These are phyloP conservation scores for Melospiza melodia DNA, from an alignment of 2,113 vertebrate genomes.

Conservation along the genomic window DNA sequence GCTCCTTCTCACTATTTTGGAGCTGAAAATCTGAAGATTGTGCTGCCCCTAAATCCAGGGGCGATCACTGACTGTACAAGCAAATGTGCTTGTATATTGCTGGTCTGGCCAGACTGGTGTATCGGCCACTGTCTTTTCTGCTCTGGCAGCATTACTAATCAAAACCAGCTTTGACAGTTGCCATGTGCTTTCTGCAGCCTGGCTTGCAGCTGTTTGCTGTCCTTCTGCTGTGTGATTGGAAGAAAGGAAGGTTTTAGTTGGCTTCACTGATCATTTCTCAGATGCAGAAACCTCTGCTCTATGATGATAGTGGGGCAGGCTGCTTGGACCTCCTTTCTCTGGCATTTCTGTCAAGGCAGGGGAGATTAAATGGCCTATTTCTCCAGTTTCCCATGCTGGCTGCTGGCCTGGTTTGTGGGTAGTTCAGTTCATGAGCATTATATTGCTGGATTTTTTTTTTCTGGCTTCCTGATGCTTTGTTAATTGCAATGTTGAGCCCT, in stretches of 20 bases:
- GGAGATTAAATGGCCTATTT: slow-evolving; percentile 1
- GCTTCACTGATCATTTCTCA: neutral
- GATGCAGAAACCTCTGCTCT: neutral
- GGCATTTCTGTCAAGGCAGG: neutral
- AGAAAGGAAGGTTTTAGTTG: neutral
- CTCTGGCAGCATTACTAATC: slow-evolving; percentile 16
- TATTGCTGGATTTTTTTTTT: neutral
- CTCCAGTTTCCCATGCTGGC: slow-evolving; percentile 36
- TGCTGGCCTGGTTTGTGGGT: slow-evolving; percentile 21
- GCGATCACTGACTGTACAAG: neutral
- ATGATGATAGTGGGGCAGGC: neutral
- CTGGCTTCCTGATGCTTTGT: neutral
- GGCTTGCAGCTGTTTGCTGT: neutral
- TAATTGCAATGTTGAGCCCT: neutral
- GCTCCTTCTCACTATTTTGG: neutral
- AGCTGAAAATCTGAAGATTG: neutral
- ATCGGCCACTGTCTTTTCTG: neutral
- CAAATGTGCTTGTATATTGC: neutral
- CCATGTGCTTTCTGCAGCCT: neutral
- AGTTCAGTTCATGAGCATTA: neutral
- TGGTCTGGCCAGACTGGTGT: neutral
- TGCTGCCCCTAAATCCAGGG: rapidly evolving
- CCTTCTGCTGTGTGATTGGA: neutral
- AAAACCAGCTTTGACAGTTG: slow-evolving; percentile 16
- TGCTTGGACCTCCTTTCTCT: neutral